Percentiles rank a stretch among this genome's conserved stretches.
phyloP scores from a whole-genome alignment of 2,888 invertebrate genomes.

The Trichogramma evanescens region DNA sequence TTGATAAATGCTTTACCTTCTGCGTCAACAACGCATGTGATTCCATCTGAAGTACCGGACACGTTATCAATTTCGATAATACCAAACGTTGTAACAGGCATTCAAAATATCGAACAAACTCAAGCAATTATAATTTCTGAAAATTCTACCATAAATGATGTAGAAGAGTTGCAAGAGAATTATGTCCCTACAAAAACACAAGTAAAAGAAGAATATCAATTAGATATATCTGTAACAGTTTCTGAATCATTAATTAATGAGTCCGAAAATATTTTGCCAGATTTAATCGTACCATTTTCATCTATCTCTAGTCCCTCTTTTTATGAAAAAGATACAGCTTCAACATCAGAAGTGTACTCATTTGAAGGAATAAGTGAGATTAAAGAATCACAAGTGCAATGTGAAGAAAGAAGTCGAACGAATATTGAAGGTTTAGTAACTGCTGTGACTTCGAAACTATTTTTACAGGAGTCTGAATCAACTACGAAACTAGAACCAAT shows the following conservation, averaged over 20 bases:
- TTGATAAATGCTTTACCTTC: constrained; percentile 33
- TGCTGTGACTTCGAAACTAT: constrained; percentile 30
- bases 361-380: constrained; percentile 31
- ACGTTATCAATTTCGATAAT: constrained; percentile 17
- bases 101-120: constrained; percentile 37
- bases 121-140: constrained; percentile 35
- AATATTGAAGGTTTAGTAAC: constrained; percentile 24
- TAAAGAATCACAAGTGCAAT: constrained; percentile 23
- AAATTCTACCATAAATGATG: constrained; percentile 28
- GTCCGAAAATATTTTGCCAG: constrained; percentile 22
- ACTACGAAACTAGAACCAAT: constrained; percentile 22
- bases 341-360: constrained; percentile 37
- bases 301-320: constrained; percentile 37
- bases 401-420: constrained; percentile 19
- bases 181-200: constrained; percentile 32
- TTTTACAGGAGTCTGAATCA: constrained; percentile 43
- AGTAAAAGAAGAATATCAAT: constrained; percentile 27
- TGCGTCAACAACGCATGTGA: constrained; percentile 29
- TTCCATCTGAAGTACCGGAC: constrained; percentile 32
- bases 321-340: constrained; percentile 39
- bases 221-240: constrained; percentile 25
- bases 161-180: constrained; percentile 33
- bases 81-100: constrained; percentile 40
- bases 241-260: constrained; percentile 28
- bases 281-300: constrained; percentile 31